phyloP scores from a whole-genome alignment of 1,140 invertebrate species.

The Drosophila malerkotliana region DNA sequence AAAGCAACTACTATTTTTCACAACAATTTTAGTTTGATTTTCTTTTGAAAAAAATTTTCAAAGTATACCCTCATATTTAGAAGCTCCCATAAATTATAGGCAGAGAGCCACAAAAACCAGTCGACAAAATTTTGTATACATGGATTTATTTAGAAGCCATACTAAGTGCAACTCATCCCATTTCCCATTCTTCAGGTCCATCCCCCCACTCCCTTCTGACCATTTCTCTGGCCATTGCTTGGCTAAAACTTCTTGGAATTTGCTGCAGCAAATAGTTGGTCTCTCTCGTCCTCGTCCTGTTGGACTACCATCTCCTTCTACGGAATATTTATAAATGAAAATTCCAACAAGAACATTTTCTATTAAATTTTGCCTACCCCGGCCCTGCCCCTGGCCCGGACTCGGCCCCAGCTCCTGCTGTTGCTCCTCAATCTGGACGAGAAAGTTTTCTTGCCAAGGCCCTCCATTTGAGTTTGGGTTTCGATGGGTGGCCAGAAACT shows the following conservation, averaged over 20 bases:
- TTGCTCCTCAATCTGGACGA: constrained; percentile 52
- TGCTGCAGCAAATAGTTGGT: constrained; percentile 69
- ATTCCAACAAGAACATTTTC: constrained; percentile 82
- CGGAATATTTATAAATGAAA: constrained; percentile 79
- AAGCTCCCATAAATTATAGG: constrained; percentile 51
- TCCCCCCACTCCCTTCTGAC: neutral
- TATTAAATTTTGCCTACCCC: constrained; percentile 75
- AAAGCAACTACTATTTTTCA: too few relatives aligned
- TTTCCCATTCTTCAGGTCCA: neutral
- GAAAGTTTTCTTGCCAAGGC: constrained; percentile 79
- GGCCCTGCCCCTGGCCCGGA: constrained; percentile 19
- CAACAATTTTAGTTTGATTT: too few relatives aligned
- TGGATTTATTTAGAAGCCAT: constrained; percentile 50
- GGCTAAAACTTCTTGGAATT: constrained; percentile 76
- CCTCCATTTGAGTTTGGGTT: constrained; percentile 33
- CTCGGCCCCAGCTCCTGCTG: constrained; percentile 27
- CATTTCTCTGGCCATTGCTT: constrained; percentile 22
- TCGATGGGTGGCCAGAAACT: constrained; percentile 31
- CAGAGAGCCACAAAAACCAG: constrained; percentile 47
- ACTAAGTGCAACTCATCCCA: constrained; percentile 45
- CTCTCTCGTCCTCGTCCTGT: constrained; percentile 24
- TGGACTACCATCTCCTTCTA: constrained; percentile 6
- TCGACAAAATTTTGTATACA: constrained; percentile 52
- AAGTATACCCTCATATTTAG: constrained; percentile 19
- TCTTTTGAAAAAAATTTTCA: neutral